Evolutionary conservation across 2,113 vertebrate genomes (phyloP), one percentile per base, ranked within the genome.

Genomic region (Morone saxatilis): DNA sequence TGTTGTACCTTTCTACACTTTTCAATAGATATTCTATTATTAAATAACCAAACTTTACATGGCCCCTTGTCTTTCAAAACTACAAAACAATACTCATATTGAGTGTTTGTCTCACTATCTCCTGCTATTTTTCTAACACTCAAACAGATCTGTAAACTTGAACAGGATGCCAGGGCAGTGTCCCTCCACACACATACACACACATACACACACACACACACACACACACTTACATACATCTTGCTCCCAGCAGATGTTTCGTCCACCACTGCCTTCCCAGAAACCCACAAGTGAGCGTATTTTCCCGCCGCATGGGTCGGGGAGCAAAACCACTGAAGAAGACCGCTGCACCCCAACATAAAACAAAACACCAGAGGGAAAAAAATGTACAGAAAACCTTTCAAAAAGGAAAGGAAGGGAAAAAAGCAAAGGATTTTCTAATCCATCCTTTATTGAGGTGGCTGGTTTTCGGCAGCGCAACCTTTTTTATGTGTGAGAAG

Each of bases 381-480:
- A 87, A 92, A 92, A 90, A 92, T 93, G 92, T 91, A 92, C 94
- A 94, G 89, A 93, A 93, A 93, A 91, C 90, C 86, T 94, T 94
- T 94, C 87, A 94, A 94, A 94, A 94, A 91, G 93, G 88, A 90
- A 91, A 92, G 91, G 90, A 90, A 90, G 89, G 88, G 90, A 91
- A 92, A 93, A 94, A 94, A 95, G 93, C 94, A 90, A 94, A 94
- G 94, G 93, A 95, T 96, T 95, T 96, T 96, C 94, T 96, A 96
- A 96, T 96, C 92, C 94, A 91, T 94, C 95, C 95, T 96, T 96
- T 96, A 96, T 96, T 96, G 96, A 95, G 96, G 96, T 96, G 94
- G 93, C 94, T 95, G 96, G 95, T 96, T 96, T 93, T 96, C 92
- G 83, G 95, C 95, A 93, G 92, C 87, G 88, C 93, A 94, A 95